Base-by-base conservation (phyloP, 2,113 vertebrate species). In the Pipa parva region DNA sequence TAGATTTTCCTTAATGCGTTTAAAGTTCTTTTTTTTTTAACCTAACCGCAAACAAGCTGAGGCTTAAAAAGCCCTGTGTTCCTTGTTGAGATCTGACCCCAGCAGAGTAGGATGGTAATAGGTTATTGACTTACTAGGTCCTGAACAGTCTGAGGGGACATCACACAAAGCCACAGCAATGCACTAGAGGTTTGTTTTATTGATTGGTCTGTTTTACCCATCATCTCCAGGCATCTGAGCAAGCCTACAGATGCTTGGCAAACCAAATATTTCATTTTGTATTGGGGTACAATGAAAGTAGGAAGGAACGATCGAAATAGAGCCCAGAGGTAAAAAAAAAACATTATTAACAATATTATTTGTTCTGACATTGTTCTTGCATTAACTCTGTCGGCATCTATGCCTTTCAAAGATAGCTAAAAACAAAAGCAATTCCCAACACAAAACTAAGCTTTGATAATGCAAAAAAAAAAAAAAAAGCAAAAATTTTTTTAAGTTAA, bases 201-300 rank as follows among this genome's bases (percentile, higher is more conserved):
- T 88, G 88, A 91, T 88, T 85, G 76, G 78, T 80, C 87, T 87
- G 83, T 87, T 90, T 90, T 90, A 88, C 87, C 80, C 87, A 88
- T 88, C 85, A 89, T 88, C 83, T 85, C 77, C 80, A 87, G 85
- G 79, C 85, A 84, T 88, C 88, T 89, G 87, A 86, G 83, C 85
- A 86, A 89, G 86, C 82, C 85, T 89, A 86, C 83, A 87, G 59
- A 61, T 59, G 72, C 82, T 89, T 87, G 87, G 86, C 83, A 90
- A 88, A 89, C 77, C 84, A 85, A 90, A 89, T 90, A 90, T 87
- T 91, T 89, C 84, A 90, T 88, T 86, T 87, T 81, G 80, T 86
- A 79, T 86, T 83, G 82, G 63, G 87, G 83, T 85, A 88, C 83
- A 71, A 76, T 73, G 76, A 79, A 82, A 77, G 25, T 85, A 80